Evolutionary conservation across 2,113 vertebrate genomes (phyloP).

Genomic region (Stegastes partitus): DNA sequence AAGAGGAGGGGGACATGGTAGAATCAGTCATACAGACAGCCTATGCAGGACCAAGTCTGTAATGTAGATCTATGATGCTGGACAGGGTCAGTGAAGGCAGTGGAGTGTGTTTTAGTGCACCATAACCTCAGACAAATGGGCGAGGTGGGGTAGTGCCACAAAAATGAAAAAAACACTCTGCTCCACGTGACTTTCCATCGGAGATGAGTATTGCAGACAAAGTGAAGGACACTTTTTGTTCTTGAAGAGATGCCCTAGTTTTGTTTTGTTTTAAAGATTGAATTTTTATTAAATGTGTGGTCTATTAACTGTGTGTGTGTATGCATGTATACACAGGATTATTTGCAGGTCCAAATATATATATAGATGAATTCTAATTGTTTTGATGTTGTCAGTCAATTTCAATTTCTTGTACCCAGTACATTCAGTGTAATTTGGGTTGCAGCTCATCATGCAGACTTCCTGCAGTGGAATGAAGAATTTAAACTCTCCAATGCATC

Average conservation of each 20-base stretch:
- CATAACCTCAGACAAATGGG: slow-evolving; percentile 71
- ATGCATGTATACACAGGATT: background rate
- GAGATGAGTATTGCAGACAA: slow-evolving; percentile 17
- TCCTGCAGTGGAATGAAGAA: slow-evolving; percentile 45
- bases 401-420: slow-evolving; percentile 34
- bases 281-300: slow-evolving; percentile 3
- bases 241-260: background rate
- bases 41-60: slow-evolving; percentile 58
- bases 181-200: slow-evolving; percentile 1
- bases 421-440: slow-evolving; percentile 40
- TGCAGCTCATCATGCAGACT: slow-evolving; percentile 46
- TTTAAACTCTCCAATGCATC: slow-evolving; percentile 53
- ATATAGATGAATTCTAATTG: slow-evolving; percentile 37
- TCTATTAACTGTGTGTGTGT: too few species aligned
- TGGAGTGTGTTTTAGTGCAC: slow-evolving; percentile 74
- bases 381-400: slow-evolving; percentile 46
- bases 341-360: slow-evolving; percentile 25
- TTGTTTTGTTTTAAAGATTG: background rate
- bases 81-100: slow-evolving; percentile 74
- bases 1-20: slow-evolving; percentile 4
- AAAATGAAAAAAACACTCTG: background rate
- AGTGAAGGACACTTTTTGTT: slow-evolving; percentile 1
- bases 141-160: slow-evolving; percentile 10
- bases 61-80: slow-evolving; percentile 72
- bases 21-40: slow-evolving; percentile 72